Evolutionary conservation across 2,888 invertebrate genomes (phyloP).

Genomic region (Agonum fuliginosum): DNA sequence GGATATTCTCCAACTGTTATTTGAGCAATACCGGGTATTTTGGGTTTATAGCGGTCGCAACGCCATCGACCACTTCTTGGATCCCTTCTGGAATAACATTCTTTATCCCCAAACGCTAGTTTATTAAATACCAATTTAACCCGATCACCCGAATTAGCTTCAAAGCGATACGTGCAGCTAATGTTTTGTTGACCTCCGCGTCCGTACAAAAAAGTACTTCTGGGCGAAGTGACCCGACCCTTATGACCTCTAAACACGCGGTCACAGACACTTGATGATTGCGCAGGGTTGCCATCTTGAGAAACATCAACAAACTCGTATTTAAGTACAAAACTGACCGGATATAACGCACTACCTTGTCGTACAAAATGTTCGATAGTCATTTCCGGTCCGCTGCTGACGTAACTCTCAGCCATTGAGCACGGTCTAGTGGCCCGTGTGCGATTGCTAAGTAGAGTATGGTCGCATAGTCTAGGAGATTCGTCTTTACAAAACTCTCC

Average conservation of each 20-base stretch:
- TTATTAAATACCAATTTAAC: slow-evolving; percentile 82
- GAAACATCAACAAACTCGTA: slow-evolving; percentile 89
- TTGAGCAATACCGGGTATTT: slow-evolving; percentile 75
- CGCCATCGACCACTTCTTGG: slow-evolving; percentile 81
- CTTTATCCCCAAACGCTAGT: slow-evolving; percentile 82
- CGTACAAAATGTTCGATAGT: slow-evolving; percentile 85
- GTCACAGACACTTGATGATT: slow-evolving; percentile 79
- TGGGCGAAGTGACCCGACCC: slow-evolving; percentile 83
- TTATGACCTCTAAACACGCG: slow-evolving; percentile 76
- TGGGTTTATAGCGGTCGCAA: slow-evolving; percentile 73
- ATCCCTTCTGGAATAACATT: slow-evolving; percentile 81
- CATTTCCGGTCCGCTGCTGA: slow-evolving; percentile 84
- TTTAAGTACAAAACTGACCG: slow-evolving; percentile 84
- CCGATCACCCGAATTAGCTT: slow-evolving; percentile 81
- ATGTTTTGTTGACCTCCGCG: slow-evolving; percentile 86
- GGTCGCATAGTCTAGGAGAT: slow-evolving; percentile 84
- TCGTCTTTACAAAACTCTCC: slow-evolving; percentile 87
- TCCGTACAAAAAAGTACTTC: slow-evolving; percentile 88
- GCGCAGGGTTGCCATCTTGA: slow-evolving; percentile 78
- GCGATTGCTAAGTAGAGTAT: slow-evolving; percentile 82
- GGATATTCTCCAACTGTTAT: slow-evolving; percentile 76
- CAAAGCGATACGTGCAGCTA: slow-evolving; percentile 85
- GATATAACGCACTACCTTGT: slow-evolving; percentile 87
- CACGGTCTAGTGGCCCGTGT: slow-evolving; percentile 84
- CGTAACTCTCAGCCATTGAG: slow-evolving; percentile 83